Base-by-base conservation (phyloP, 2,888 invertebrate genomes). In the Rhopalosiphum nymphaeae region DNA sequence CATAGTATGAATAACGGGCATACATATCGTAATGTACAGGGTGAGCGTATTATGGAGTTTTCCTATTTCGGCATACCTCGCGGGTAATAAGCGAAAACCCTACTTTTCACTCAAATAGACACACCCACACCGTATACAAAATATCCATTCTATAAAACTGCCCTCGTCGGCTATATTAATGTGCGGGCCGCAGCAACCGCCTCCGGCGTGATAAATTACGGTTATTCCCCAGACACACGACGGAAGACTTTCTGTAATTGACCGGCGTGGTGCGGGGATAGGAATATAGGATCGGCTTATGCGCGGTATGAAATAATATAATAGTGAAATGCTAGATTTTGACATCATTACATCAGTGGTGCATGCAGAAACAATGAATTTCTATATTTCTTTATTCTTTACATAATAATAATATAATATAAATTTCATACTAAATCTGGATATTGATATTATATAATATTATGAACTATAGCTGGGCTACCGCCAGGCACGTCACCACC, bases 221-320 rank as follows among this genome's bases (percentile, higher is more conserved):
- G 91, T 36, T 61, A 61, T 86, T 87, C 86, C 61, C 86, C 46
- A 42, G 46, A 29, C 84, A 42, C 84, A 36, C 61, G 44, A 44
- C n/a, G 57, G 57, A 61, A 44, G 57, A 44, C 91, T 87, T 91
- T 86, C 85, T 91, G 56, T 56, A 85, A 91, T 91, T n/a, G 84
- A 91, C 84, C 86, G 86, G 16, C 36, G 21, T 7, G 44, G 57
- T 26, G n/a, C 16, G 42, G 57, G 13, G 87, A 25, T 36, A 5
- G 26, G 21, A 78, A 78, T 78, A 78, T 42, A 78, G 78, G 3
- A 21, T n/a, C 9, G 85, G 53, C 49, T 90, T 90, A 78, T 78
- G 49, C 49, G 42, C 49, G 53, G 42, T 21, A 26, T 21, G 16
- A 53, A 91, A 91, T 16, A 53, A 26, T 78, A 91, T 78, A 91